Evolutionary conservation across 1,140 invertebrate genomes (phyloP), one percentile per base, ranked within the genome.

Genomic region (Brachionus rubens): DNA sequence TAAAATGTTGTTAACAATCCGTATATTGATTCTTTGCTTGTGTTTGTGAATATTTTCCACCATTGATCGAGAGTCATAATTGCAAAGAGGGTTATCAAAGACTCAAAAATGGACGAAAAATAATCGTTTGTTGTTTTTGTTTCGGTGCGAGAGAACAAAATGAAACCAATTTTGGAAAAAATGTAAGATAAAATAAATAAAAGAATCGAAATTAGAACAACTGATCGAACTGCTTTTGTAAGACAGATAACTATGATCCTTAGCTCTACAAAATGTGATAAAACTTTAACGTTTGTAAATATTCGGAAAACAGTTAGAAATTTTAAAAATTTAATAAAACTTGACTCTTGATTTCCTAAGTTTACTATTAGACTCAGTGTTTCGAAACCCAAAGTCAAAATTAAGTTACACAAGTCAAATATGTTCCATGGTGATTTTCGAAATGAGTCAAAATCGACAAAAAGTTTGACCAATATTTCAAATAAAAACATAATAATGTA

Each of bases 41-140:
- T 43, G 12, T 65, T 43, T 14, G 59, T 46, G 19, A 65, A 65
- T 65, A 65, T 65, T 43, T 65, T 65, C 59, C 59, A 65, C 59
- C 59, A 65, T 65, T 65, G 59, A 43, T 65, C 59, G 16, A 65
- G 14, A 24, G 59, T 65, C 59, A 65, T 65, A 21, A 65, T 65
- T 3, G 59, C 59, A 65, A 65, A 65, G 9, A 65, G 40, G 12
- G 59, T 65, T 24, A 65, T 65, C 19, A 41, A 43, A 65, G 59
- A 65, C 41, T 65, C 59, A 26, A 65, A 43, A 30, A 65, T 65
- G 10, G 59, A 43, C 3, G 36, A 24, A 43, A 65, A 65, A 43
- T 65, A 65, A 28, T 65, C 56, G 16, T 24, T 21, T 19, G 33
- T n/a, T 28, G 26, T 36, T 40, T 62, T 21, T 5, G 40, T 43